Evolutionary conservation across 2,113 vertebrate species (phyloP).

Genomic region (Trinectes maculatus): DNA sequence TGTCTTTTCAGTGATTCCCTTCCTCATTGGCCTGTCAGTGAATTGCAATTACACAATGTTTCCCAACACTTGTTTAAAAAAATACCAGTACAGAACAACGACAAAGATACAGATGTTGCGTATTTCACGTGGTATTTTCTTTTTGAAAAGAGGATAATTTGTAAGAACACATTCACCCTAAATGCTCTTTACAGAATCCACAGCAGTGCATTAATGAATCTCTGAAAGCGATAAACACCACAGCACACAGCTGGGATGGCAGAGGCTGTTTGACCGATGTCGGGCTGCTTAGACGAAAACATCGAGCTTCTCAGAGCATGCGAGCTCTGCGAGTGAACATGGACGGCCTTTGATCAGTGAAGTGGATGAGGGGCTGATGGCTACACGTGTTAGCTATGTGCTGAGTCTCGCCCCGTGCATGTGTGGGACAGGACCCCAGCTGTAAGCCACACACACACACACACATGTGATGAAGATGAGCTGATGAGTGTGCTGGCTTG

Average conservation of each 20-base stretch:
- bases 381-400: neutral
- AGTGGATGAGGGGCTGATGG: neutral
- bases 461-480: neutral
- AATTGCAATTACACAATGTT: neutral
- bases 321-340: conserved; percentile 9
- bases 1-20: neutral
- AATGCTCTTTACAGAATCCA: neutral
- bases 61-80: neutral
- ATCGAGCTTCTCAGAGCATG: neutral
- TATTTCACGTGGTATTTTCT: neutral
- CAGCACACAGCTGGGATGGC: neutral
- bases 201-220: neutral
- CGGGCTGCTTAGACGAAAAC: too few species aligned
- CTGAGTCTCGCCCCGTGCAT: neutral
- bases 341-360: conserved; percentile 10
- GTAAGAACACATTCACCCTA: too few species aligned
- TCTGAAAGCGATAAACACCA: neutral
- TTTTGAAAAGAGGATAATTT: too few species aligned
- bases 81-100: neutral
- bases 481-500: neutral
- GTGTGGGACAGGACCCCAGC: too few species aligned
- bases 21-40: neutral
- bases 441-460: neutral
- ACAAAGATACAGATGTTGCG: neutral
- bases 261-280: conserved; percentile 3